Base-by-base conservation (phyloP, 2,113 vertebrate genomes). In the Cyphomyrus discorhynchus region DNA sequence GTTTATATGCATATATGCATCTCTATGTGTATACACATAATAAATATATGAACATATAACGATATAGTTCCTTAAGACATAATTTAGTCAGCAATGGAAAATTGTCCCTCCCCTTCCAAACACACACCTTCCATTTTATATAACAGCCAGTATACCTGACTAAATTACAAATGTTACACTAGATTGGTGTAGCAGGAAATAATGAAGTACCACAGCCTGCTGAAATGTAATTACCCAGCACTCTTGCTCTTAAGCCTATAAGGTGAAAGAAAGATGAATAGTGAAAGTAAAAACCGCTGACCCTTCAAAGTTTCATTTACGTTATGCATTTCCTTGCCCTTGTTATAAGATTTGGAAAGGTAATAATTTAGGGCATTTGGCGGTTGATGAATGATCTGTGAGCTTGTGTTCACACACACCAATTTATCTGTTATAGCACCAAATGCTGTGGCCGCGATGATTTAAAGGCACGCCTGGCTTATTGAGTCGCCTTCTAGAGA, bases 281-380 rank as follows among this genome's bases (percentile, higher is more conserved):
- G 97, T 96, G 96, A 97, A 98, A 98, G 97, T 97, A 97, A 97
- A 97, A 98, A 97, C 94, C 97, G 96, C 96, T 98, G 98, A 99
- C 97, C 97, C 97, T 97, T 98, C 97, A 97, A 98, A 97, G 97
- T 98, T 98, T 98, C 97, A 98, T 98, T 98, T 98, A 98, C 96
- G 95, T 96, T 96, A 96, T 96, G 97, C 96, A 96, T 97, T 96
- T 92, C 89, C 95, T 96, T 93, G 96, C 95, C 96, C 96, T 97
- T 97, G 96, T 97, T 97, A 97, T 96, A 96, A 97, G 95, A 95
- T 97, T 96, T 96, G 97, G 97, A 98, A 97, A 98, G 97, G 98
- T 98, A 97, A 99, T 99, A 98, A 98, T 98, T 97, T 97, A 97
- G 97, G 97, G 97, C 98, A 97, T 97, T 98, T 98, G 97, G 97